Evolutionary conservation across 2,888 invertebrate species (phyloP), one percentile per base, ranked within the genome.

Genomic region (Chalcosyrphus nemorum): DNA sequence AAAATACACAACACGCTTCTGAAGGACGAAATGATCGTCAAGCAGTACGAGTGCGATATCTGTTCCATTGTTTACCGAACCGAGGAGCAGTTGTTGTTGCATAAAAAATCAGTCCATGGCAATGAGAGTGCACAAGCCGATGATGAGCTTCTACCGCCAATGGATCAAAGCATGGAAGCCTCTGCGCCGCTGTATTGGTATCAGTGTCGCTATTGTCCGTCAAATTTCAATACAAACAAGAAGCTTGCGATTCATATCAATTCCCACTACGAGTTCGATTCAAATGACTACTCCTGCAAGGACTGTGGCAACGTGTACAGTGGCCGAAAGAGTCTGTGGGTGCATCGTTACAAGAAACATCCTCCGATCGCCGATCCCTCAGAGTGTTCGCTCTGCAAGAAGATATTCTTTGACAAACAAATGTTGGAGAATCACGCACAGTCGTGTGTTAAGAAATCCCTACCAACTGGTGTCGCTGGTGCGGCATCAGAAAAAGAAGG

Each of bases 311-410:
- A 91, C 81, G 91, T 92, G 0, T 92, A 92, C 78, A 91, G 91
- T 61, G 91, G 91, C 1, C 89, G 92, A 13, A 92, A 92, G 86
- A 92, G 92, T 81, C 88, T 92, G 38, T 92, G 92, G 92, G 92
- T 92, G 57, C 92, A 92, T 88, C 90, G 92, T 15, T 91, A 92
- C 72, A 92, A 92, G 80, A 92, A 92, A 86, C 92, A 92, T 89
- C 92, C 92, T 2, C 90, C 90, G 76, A 89, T 91, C 17, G 89
- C 92, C 0, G 89, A 91, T 86, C 92, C 92, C 3, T 90, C 90
- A 0, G 89, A 89, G 71, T 92, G 92, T 86, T 87, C 88, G 17
- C 86, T 91, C 9, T 92, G 92, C 81, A 89, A 91, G n/a, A 92
- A 92, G 81, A 88, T 89, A 13, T 92, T 92, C 88, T 92, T 91